phyloP scores from a whole-genome alignment of 2,888 invertebrate genomes.

The Parnassius smintheus region DNA sequence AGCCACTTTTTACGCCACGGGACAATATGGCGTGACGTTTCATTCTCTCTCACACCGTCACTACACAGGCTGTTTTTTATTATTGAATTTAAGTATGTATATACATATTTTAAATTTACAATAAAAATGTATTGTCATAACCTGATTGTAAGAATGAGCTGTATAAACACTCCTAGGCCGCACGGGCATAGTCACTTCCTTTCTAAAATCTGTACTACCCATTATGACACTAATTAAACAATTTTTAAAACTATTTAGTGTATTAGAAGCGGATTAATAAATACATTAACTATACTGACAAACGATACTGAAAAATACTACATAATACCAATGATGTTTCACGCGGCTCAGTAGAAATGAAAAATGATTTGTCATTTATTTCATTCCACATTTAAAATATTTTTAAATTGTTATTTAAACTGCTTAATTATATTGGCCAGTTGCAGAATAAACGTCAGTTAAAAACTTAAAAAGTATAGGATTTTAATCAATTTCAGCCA shows the following conservation, averaged over 20 bases:
- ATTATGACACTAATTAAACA: conserved; percentile 61
- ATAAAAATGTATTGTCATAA: conserved; percentile 30
- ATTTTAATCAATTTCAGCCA: too few relatives aligned
- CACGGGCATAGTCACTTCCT: conserved; percentile 73
- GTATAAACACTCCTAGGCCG: conserved; percentile 86
- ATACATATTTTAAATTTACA: not conserved
- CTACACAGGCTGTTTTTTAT: too few relatives aligned
- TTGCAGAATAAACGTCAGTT: too few relatives aligned
- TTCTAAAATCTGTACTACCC: conserved; percentile 76
- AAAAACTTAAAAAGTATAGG: too few relatives aligned
- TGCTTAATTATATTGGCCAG: too few relatives aligned
- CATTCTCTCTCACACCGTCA: too few relatives aligned
- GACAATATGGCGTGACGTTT: too few relatives aligned
- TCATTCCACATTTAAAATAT: conserved; percentile 51
- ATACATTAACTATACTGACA: conserved; percentile 68
- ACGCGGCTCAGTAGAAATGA: conserved; percentile 46
- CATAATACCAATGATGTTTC: conserved; percentile 66
- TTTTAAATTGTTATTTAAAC: not conserved
- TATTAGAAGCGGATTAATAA: conserved; percentile 59
- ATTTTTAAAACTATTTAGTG: conserved; percentile 53
- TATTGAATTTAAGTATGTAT: too few relatives aligned
- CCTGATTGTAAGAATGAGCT: conserved; percentile 83
- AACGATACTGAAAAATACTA: conserved; percentile 66
- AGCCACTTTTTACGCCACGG: too few relatives aligned
- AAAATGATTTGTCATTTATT: conserved; percentile 62